A percentile compares a stretch with the other conserved stretches of the same genome.
Evolutionary conservation across 2,797 vertebrate species (phyloP).

Genomic region (Graptemys geographica): DNA sequence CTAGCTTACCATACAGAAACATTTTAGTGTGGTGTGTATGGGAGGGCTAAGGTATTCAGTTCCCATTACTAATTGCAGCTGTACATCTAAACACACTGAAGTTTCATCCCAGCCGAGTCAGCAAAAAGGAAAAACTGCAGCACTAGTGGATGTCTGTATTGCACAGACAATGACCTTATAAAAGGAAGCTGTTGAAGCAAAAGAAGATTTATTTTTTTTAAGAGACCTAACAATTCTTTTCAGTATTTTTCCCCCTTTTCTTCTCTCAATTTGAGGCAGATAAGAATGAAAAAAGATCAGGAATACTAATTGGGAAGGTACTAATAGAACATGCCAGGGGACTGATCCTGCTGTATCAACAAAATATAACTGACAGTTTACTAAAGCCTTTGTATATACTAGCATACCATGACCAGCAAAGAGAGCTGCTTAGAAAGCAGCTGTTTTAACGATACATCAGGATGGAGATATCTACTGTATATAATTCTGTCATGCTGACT

Average conservation of each 20-base stretch:
- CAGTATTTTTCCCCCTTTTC: not conserved
- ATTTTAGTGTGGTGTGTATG: fast-evolving
- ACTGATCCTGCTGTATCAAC: not conserved
- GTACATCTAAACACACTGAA: not conserved
- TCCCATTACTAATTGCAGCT: not conserved
- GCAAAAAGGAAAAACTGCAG: not conserved
- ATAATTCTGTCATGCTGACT: not conserved
- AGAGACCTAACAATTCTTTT: not conserved
- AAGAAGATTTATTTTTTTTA: not conserved
- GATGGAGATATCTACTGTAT: not conserved
- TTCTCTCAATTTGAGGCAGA: not conserved
- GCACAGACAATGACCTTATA: fast-evolving
- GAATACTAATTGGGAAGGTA: not conserved
- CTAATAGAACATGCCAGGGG: not conserved
- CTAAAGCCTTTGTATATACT: not conserved
- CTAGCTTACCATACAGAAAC: not conserved
- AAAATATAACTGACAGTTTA: not conserved
- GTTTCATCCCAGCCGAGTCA: not conserved
- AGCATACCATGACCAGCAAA: not conserved
- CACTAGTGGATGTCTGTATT: not conserved
- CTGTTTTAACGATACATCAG: not conserved
- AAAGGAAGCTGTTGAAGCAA: not conserved
- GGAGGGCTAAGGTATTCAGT: fast-evolving
- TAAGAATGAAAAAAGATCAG: not conserved
- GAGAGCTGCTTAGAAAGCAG: not conserved